Base-by-base conservation (phyloP, 2,113 vertebrate species). In the Nymphicus hollandicus region DNA sequence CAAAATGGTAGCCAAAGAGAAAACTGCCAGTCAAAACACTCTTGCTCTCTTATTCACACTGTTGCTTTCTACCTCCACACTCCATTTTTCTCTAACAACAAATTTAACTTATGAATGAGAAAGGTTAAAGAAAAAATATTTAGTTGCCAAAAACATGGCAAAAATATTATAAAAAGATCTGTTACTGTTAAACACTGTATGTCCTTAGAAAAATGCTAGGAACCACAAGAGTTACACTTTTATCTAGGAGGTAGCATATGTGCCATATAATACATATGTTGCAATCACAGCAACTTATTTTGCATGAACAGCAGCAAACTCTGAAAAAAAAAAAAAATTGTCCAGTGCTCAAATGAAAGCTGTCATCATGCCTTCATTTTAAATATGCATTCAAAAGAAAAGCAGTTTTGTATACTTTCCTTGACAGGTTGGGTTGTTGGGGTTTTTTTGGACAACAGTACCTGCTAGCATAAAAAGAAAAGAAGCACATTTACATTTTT, bases 1-100 rank as follows among this genome's bases (percentile, higher is more conserved):
- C 95, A 97, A 98, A 98, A 97, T 96, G 96, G 96, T 97, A 98
- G 97, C 91, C 93, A 97, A 97, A 97, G 96, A 97, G 97, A 97
- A 96, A 97, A 95, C 93, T 97, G 97, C 93, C 95, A 98, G 97
- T 97, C 97, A 97, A 98, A 98, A 97, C 96, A 98, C 91, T 97
- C 97, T 91, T 96, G 95, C 86, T 97, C 96, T 95, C 97, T 98
- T 95, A 94, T 93, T 96, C 86, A 96, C 91, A 95, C 89, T 94
- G 97, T 97, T 97, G 92, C 95, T 97, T 97, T 97, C 95, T 97
- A 96, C 96, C 97, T 97, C 97, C 88, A 97, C 95, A 96, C 97
- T 97, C 96, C 86, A 91, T 98, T 97, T 97, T 98, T 97, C 96
- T 95, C 96, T 97, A 97, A 97, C 96, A 98, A 97, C 97, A 97